Base-by-base conservation (phyloP, 2,888 invertebrate species). In the Cryptocephalus primarius region DNA sequence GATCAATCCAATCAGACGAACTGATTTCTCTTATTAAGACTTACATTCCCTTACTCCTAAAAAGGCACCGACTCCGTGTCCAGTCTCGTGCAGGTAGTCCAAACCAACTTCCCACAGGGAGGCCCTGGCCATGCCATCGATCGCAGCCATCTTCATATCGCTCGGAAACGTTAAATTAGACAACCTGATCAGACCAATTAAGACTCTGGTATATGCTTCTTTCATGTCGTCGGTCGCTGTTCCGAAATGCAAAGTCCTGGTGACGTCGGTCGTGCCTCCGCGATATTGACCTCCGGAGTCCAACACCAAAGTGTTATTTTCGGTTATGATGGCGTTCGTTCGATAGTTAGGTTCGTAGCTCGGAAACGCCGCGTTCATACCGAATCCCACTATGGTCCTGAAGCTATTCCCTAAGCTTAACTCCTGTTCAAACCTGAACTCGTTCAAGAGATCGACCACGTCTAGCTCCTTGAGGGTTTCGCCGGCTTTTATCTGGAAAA, bases 231-330 rank as follows among this genome's bases (percentile, higher is more conserved):
- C 67, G 0, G 83, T 80, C 1, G 93, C 91, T 8, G 71, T 72
- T 0, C 93, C 94, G 66, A 88, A 88, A 69, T 93, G 92, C 14
- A 92, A 73, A 0, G 94, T 94, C 49, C 94, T 78, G 0, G 93
- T 89, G 0, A 94, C 83, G 60, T 91, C 87, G 2, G 94, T 94
- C 1, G 94, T 94, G 13, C 94, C 94, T 72, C 93, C 85, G 51
- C 77, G 77, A 70, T 95, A 97, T 68, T 97, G 97, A 44, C 90
- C 95, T n/a, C 97, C 99, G 1, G 95, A 94, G 63, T 95, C 95
- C 56, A 95, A 80, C 32, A 97, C 80, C 49, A 94, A 77, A 0
- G 94, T 82, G 51, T 88, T 88, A 53, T 86, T 81, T 45, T 76
- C 78, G 44, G 79, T 82, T 31, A 96, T 79, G 40, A 71, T 69